phyloP scores from a whole-genome alignment of 2,888 invertebrate genomes.

The Himalopsyche kuldschensis region DNA sequence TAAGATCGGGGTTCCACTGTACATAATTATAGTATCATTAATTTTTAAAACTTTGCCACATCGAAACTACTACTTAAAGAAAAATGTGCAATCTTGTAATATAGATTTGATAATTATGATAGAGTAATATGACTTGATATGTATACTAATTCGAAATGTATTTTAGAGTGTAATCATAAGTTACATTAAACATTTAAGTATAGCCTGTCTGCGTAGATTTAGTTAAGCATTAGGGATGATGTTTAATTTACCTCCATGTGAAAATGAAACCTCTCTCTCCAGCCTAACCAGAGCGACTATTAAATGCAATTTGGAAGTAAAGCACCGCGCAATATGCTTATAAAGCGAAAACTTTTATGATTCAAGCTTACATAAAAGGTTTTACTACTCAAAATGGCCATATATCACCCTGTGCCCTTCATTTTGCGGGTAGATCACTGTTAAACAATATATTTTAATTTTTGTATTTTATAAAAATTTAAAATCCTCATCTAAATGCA shows the following conservation, averaged over 20 bases:
- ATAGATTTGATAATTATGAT: no score
- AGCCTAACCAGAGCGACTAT: background rate
- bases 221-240: background rate
- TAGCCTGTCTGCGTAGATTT: background rate
- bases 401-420: background rate
- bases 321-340: slow-evolving; percentile 5
- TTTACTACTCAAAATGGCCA: background rate
- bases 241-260: background rate
- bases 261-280: background rate
- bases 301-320: background rate
- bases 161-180: background rate
- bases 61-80: no score
- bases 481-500: no score
- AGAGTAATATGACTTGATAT: no score
- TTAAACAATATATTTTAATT: background rate
- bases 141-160: no score
- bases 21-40: no score
- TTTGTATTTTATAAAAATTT: no score
- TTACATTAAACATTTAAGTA: background rate
- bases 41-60: no score
- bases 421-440: background rate
- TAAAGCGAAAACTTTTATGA: slow-evolving; percentile 4
- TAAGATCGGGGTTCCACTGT: no score
- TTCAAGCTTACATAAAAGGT: background rate
- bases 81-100: no score